These are phyloP conservation scores for Jordanella pulchra DNA, from an alignment of 2,797 vertebrate genomes.

Conservation along the genomic window DNA sequence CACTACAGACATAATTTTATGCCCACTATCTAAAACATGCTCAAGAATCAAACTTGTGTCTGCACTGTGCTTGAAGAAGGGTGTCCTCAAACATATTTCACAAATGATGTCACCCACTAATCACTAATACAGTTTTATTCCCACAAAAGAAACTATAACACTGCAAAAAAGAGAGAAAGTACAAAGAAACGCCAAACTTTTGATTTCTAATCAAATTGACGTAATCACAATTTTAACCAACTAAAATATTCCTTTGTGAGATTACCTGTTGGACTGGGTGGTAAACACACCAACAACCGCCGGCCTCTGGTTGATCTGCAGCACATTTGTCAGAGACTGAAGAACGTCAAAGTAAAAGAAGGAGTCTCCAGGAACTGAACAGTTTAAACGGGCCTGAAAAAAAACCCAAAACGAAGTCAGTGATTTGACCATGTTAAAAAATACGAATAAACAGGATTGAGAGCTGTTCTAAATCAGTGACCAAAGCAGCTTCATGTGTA, in stretches of 20 bases:
- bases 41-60: background rate
- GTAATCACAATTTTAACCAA: background rate
- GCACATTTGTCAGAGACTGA: slow-evolving; percentile 92
- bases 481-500: background rate
- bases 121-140: background rate
- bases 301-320: slow-evolving; percentile 89
- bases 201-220: background rate
- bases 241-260: background rate
- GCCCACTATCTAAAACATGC: background rate
- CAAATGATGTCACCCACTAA: background rate
- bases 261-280: slow-evolving; percentile 93
- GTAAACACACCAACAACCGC: slow-evolving; percentile 93
- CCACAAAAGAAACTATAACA: background rate
- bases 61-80: background rate
- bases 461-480: background rate
- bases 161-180: background rate
- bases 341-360: slow-evolving; percentile 97
- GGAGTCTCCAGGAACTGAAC: slow-evolving; percentile 92
- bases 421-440: background rate
- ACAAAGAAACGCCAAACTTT: background rate
- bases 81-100: background rate
- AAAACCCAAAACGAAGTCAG: slow-evolving; percentile 13
- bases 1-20: background rate
- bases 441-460: background rate
- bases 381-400: slow-evolving; percentile 92